Percentiles rank a stretch among this genome's conserved stretches.
Conservation (phyloP, 2,888 invertebrate genomes). For the Phrixothrix hirtus region DNA sequence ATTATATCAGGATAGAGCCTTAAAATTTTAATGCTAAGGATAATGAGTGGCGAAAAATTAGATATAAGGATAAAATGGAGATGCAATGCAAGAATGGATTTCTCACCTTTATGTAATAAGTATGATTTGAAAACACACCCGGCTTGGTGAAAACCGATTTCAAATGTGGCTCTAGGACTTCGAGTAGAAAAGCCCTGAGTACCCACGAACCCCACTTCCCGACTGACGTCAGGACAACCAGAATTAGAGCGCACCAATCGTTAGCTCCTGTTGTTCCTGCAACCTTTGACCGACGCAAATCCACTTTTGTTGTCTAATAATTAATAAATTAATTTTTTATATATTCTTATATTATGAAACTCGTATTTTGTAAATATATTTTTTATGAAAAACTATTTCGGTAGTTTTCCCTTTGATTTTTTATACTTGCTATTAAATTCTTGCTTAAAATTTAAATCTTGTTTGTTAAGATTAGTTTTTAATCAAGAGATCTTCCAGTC, state of each 20-base stretch:
- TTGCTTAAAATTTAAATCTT: not conserved
- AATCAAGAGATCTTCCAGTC: no score
- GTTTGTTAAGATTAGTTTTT: not conserved
- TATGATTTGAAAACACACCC: constrained; percentile 49
- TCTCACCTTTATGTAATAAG: constrained; percentile 38
- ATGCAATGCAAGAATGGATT: constrained; percentile 17
- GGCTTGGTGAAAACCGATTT: constrained; percentile 42
- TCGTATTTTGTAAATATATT: no score
- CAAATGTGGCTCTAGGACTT: constrained; percentile 27
- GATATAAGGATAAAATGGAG: no score
- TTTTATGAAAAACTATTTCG: no score
- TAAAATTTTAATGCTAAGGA: not conserved
- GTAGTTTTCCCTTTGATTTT: not conserved
- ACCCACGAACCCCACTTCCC: constrained; percentile 41
- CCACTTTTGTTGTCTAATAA: constrained; percentile 16
- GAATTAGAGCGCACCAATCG: constrained; percentile 48
- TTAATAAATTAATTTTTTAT: constrained; percentile 8
- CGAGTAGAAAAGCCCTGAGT: constrained; percentile 46
- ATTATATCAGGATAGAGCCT: no score
- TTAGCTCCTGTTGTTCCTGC: constrained; percentile 36
- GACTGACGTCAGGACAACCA: constrained; percentile 47
- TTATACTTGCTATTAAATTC: not conserved
- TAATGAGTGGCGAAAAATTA: not conserved
- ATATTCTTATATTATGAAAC: no score
- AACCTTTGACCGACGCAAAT: constrained; percentile 30